A percentile compares a stretch with the other conserved stretches of the same genome.
These are phyloP conservation scores for Gastrophysa polygoni DNA, from an alignment of 2,888 invertebrate genomes.

Conservation along the genomic window DNA sequence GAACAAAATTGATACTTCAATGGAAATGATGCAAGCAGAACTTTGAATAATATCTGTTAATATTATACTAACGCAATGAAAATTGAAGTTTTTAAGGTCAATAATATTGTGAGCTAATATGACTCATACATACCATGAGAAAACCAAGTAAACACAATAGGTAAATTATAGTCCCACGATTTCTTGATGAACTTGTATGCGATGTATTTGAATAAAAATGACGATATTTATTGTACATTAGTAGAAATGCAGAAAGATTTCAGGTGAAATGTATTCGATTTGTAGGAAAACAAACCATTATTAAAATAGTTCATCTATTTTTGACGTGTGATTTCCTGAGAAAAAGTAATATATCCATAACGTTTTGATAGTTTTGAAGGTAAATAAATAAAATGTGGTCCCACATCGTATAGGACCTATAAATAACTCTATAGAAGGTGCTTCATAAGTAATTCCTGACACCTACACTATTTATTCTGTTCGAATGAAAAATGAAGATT, in stretches of 20 bases:
- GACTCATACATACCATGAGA: not conserved
- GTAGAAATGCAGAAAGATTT: not conserved
- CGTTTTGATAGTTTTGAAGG: conserved; percentile 21
- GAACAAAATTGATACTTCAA: conserved; percentile 5
- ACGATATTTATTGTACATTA: not conserved
- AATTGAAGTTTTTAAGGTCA: conserved; percentile 45
- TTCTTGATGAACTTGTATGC: not conserved
- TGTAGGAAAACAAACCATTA: not conserved
- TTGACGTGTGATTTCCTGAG: conserved; percentile 9
- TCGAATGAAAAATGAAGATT: conserved; percentile 17
- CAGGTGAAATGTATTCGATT: not conserved
- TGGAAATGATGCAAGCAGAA: no score
- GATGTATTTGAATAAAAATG: not conserved
- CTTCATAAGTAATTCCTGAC: conserved; percentile 38
- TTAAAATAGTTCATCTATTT: conserved; percentile 7
- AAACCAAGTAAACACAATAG: not conserved
- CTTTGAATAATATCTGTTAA: conserved; percentile 6
- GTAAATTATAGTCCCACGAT: not conserved
- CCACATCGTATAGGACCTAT: conserved; percentile 40
- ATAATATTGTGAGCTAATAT: conserved; percentile 18
- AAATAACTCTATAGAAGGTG: conserved; percentile 39
- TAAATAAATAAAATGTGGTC: conserved; percentile 38
- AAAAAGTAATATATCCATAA: conserved; percentile 1
- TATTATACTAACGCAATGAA: conserved; percentile 34
- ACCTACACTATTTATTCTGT: conserved; percentile 38